phyloP scores from a whole-genome alignment of 1,140 invertebrate genomes.

The Drosophila busckii region DNA sequence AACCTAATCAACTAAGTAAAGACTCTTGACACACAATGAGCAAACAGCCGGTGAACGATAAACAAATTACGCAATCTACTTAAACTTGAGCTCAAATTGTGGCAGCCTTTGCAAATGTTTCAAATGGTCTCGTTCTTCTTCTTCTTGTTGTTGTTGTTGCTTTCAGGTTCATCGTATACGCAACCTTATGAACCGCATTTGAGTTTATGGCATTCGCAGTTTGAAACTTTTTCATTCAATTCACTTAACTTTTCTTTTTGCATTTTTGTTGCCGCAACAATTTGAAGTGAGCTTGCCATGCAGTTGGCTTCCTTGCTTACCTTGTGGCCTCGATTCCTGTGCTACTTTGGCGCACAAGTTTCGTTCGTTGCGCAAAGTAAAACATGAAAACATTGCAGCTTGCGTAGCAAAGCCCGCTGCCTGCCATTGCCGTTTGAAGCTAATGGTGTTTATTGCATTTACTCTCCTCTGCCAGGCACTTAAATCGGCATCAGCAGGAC shows the following conservation, averaged over 20 bases:
- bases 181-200: constrained; percentile 46
- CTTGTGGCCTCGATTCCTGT: constrained; percentile 35
- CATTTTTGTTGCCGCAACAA: constrained; percentile 56
- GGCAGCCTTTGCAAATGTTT: neutral
- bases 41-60: constrained; percentile 52
- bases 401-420: neutral
- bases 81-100: constrained; percentile 18
- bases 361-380: constrained; percentile 26
- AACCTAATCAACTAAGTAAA: constrained; percentile 24
- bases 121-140: too few species aligned
- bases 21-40: constrained; percentile 28
- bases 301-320: neutral
- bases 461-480: constrained; percentile 54
- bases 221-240: constrained; percentile 69
- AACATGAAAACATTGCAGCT: constrained; percentile 36
- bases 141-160: too few species aligned
- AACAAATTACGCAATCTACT: constrained; percentile 55
- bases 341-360: constrained; percentile 41
- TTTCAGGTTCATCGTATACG: neutral
- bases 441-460: constrained; percentile 77
- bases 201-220: constrained; percentile 54
- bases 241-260: constrained; percentile 65
- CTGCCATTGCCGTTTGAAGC: constrained; percentile 43
- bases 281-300: constrained; percentile 8
- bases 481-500: constrained; percentile 51